These are phyloP conservation scores for Ophion obscuratus DNA, from an alignment of 2,888 invertebrate genomes.

Conservation along the genomic window DNA sequence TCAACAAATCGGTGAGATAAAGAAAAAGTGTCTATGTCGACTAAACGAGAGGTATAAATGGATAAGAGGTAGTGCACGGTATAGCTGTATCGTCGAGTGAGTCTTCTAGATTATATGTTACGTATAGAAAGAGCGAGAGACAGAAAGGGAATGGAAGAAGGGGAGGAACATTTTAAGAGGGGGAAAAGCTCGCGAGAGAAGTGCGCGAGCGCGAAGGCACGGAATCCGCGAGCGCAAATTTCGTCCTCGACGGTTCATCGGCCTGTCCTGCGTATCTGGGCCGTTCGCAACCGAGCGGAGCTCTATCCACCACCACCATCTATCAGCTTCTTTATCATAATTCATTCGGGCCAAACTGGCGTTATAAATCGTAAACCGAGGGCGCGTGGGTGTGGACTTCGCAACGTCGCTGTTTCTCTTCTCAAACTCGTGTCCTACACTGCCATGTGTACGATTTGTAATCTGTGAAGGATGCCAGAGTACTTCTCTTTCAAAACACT, in stretches of 20 bases:
- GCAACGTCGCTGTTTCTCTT: constrained; percentile 38
- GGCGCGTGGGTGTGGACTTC: constrained; percentile 71
- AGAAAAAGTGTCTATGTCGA: constrained; percentile 21
- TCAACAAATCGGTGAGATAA: constrained; percentile 2
- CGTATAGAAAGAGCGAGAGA: constrained; percentile 10
- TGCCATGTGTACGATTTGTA: neutral
- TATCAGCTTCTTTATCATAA: constrained; percentile 79
- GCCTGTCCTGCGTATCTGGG: constrained; percentile 79
- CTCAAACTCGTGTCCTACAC: constrained; percentile 24
- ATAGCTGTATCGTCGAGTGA: constrained; percentile 45
- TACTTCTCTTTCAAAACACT: neutral
- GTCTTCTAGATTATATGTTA: constrained; percentile 47
- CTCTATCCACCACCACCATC: constrained; percentile 71
- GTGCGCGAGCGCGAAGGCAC: constrained; percentile 66
- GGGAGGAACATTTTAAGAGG: neutral
- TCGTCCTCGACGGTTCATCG: constrained; percentile 75
- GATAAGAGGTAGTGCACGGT: constrained; percentile 37
- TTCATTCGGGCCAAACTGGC: constrained; percentile 72
- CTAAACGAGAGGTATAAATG: constrained; percentile 6
- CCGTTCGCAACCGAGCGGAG: constrained; percentile 70
- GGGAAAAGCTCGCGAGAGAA: constrained; percentile 49
- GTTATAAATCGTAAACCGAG: constrained; percentile 57
- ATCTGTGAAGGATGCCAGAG: neutral
- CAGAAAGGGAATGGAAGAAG: neutral
- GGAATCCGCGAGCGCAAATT: constrained; percentile 66